Conservation (phyloP, 2,113 vertebrate genomes). For the Otocyon megalotis region DNA sequence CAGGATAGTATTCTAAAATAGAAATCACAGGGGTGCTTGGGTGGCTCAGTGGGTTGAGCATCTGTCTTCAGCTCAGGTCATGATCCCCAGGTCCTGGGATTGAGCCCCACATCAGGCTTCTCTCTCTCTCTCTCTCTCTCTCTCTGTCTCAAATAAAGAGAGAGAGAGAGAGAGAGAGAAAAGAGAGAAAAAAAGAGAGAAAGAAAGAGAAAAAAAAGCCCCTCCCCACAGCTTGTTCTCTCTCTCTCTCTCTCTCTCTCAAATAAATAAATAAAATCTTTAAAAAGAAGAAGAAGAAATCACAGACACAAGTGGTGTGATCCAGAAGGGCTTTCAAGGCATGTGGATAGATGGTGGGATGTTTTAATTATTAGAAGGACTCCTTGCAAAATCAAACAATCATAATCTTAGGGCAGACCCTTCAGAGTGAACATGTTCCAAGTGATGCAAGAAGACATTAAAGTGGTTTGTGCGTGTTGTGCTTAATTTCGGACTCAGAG, state of each 20-base stretch:
- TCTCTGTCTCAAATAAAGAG: too few species aligned
- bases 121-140: too few species aligned
- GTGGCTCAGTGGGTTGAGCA: too few species aligned
- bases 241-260: too few species aligned
- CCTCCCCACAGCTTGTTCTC: too few species aligned
- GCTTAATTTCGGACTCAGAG: conserved; percentile 75
- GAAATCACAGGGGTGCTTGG: background rate
- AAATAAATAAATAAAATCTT: too few species aligned
- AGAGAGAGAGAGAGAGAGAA: too few species aligned
- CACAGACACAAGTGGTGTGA: background rate
- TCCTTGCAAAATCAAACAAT: conserved; percentile 35
- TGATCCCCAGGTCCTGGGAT: too few species aligned
- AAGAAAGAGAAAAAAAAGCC: too few species aligned
- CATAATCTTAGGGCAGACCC: background rate
- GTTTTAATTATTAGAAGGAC: conserved; percentile 26
- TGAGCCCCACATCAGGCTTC: too few species aligned
- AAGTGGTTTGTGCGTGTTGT: conserved; percentile 65
- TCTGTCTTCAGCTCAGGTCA: too few species aligned
- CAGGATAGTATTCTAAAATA: background rate
- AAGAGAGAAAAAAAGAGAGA: too few species aligned
- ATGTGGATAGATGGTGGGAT: background rate
- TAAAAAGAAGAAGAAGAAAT: background rate
- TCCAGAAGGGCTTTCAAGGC: background rate
- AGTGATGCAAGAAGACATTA: background rate
- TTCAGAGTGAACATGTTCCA: conserved; percentile 27